Percentiles rank a stretch among this genome's conserved stretches.
These are phyloP conservation scores for Cryptus viduatorius DNA, from an alignment of 2,888 invertebrate genomes.

Conservation along the genomic window DNA sequence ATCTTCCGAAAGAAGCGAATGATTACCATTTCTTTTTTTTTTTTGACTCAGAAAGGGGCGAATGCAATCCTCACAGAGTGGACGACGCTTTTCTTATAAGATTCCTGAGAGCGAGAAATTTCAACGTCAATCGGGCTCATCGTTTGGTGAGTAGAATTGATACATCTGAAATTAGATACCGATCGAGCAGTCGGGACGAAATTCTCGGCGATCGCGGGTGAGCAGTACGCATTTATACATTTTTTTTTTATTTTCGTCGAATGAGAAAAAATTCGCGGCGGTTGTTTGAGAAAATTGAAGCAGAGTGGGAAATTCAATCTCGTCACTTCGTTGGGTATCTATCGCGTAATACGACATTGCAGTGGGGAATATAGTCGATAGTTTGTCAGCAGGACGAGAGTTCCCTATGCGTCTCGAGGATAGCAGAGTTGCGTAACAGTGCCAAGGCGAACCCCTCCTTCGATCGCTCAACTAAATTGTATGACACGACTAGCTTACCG, in stretches of 20 bases:
- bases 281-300: not conserved
- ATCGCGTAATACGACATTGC: constrained; percentile 53
- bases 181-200: not conserved
- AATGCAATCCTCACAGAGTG: constrained; percentile 90
- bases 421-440: constrained; percentile 71
- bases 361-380: constrained; percentile 36
- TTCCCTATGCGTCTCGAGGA: constrained; percentile 19
- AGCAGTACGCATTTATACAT: not conserved
- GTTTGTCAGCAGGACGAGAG: constrained; percentile 42
- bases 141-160: constrained; percentile 88
- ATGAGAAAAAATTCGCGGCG: not conserved
- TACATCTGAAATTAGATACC: not conserved
- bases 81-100: constrained; percentile 91
- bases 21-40: not conserved
- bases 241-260: not conserved
- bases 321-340: constrained; percentile 1
- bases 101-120: constrained; percentile 91
- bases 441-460: constrained; percentile 70
- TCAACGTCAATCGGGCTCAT: constrained; percentile 90
- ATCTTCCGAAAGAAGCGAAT: too few species aligned
- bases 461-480: constrained; percentile 65
- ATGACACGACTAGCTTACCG: constrained; percentile 39
- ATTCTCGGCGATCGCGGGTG: not conserved
- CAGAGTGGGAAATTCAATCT: constrained; percentile 47
- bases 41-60: constrained; percentile 88